Percentiles rank a stretch among this genome's conserved stretches.
phyloP scores from a whole-genome alignment of 2,888 invertebrate genomes.

The Aphelenchoides bicaudatus region DNA sequence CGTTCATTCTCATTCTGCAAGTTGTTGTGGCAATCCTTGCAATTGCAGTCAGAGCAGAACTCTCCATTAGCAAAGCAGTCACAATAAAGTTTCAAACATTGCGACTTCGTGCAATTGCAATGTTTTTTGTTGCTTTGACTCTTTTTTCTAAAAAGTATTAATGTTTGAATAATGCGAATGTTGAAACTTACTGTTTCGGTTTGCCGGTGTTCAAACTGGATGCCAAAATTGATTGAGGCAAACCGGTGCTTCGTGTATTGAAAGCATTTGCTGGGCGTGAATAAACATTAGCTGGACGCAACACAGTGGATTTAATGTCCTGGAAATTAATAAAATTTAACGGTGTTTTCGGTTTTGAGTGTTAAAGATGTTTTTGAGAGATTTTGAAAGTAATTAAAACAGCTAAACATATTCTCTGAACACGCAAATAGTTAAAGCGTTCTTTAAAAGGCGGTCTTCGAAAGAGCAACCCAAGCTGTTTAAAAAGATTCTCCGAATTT shows the following conservation, averaged over 20 bases:
- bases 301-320: slow-evolving; percentile 3
- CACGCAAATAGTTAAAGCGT: no score
- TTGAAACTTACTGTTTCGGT: slow-evolving; percentile 13
- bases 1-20: slow-evolving; percentile 88
- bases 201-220: slow-evolving; percentile 4
- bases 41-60: slow-evolving; percentile 95
- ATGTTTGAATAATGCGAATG: not conserved
- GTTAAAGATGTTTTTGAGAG: no score
- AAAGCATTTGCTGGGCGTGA: not conserved
- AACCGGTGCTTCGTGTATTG: not conserved
- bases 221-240: slow-evolving; percentile 2
- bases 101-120: slow-evolving; percentile 97
- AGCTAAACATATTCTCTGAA: no score
- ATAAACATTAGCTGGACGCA: slow-evolving; percentile 1
- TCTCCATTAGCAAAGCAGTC: slow-evolving; percentile 98
- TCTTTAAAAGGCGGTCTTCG: no score
- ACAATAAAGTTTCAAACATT: slow-evolving; percentile 93
- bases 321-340: slow-evolving; percentile 1
- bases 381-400: no score
- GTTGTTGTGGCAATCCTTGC: slow-evolving; percentile 93
- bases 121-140: slow-evolving; percentile 69
- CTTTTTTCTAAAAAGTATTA: slow-evolving; percentile 29
- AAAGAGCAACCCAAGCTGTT: no score
- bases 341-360: no score
- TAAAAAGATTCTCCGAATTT: no score